These are phyloP conservation scores for Bubo scandiacus DNA, from an alignment of 2,113 vertebrate genomes.

Conservation along the genomic window DNA sequence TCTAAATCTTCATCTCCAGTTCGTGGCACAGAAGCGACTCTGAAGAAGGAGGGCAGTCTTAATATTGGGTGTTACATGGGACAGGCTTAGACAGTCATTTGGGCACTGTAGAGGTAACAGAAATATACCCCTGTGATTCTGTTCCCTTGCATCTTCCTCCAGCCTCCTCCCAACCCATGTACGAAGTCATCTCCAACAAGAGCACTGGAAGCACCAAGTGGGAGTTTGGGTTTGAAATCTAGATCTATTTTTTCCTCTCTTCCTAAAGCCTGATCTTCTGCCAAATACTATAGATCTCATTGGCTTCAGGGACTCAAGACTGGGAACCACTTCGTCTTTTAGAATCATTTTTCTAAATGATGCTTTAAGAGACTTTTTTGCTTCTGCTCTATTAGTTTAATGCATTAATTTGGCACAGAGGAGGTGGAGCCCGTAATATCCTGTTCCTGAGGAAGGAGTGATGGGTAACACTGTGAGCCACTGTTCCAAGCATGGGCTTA, in stretches of 20 bases:
- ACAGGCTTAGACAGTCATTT: background rate
- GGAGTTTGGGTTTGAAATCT: background rate
- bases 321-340: background rate
- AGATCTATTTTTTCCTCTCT: rapidly evolving
- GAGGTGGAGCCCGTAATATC: conserved; percentile 49
- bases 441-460: conserved; percentile 31
- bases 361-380: background rate
- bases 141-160: background rate
- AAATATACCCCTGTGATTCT: background rate
- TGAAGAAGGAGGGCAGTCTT: background rate
- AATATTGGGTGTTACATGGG: background rate
- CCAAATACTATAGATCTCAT: background rate
- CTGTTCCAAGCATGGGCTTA: conserved; percentile 48
- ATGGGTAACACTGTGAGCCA: conserved; percentile 46
- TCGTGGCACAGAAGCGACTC: background rate
- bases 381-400: conserved; percentile 46
- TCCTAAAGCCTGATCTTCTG: background rate
- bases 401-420: conserved; percentile 23
- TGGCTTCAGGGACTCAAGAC: background rate
- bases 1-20: background rate
- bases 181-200: background rate
- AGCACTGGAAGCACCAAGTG: background rate
- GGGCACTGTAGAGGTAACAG: background rate
- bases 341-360: background rate
- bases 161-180: background rate